These are phyloP conservation scores for Manacus vitellinus DNA, from an alignment of 2,113 vertebrate species.

Conservation along the genomic window DNA sequence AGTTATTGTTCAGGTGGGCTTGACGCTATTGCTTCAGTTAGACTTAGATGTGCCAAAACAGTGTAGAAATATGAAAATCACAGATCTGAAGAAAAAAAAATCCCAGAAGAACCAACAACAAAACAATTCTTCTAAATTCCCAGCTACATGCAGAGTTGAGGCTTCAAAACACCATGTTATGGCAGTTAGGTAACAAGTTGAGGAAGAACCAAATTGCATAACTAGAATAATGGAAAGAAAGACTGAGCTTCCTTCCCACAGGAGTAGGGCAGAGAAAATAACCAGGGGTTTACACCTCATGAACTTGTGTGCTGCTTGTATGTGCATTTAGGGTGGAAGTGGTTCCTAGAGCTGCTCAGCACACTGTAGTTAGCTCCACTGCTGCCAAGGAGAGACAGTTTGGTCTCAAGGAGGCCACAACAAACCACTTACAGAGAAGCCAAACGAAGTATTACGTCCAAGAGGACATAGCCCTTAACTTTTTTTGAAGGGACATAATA, in stretches of 20 bases:
- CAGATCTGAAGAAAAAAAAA: neutral
- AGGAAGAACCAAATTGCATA: constrained; percentile 14
- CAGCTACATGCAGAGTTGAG: neutral
- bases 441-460: neutral
- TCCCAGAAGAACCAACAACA: neutral
- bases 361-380: neutral
- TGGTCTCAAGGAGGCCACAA: neutral
- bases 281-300: neutral
- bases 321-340: neutral
- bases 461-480: constrained; percentile 35
- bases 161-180: neutral
- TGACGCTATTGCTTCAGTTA: constrained; percentile 55
- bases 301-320: neutral
- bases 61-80: constrained; percentile 40
- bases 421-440: neutral
- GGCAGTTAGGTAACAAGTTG: neutral
- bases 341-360: neutral
- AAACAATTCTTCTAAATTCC: neutral
- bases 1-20: constrained; percentile 33
- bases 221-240: neutral
- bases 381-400: neutral
- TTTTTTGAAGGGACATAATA: neutral
- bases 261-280: neutral
- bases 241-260: neutral
- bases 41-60: constrained; percentile 15